Evolutionary conservation across 2,797 vertebrate species (phyloP).

Genomic region (Notoglanidium macrostoma): DNA sequence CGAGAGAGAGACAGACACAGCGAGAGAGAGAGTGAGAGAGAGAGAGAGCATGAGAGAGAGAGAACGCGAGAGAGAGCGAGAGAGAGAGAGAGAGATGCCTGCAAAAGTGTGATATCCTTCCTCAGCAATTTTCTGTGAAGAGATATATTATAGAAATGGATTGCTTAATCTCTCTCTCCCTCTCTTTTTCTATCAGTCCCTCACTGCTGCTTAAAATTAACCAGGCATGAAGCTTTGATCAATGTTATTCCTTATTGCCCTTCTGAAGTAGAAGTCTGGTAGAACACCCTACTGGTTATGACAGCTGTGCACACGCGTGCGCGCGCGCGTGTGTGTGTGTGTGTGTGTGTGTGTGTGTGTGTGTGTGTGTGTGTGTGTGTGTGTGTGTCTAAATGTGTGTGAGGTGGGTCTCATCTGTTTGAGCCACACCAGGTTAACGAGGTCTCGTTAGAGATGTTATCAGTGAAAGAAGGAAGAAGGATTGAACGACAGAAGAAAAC

Average conservation of each 20-base stretch:
- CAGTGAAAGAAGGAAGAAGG: background rate
- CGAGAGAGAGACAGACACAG: background rate
- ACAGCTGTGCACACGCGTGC: background rate
- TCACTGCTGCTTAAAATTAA: conserved; percentile 3
- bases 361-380: background rate
- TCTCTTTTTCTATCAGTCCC: background rate
- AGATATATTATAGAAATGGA: background rate
- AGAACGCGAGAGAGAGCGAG: background rate
- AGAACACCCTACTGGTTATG: conserved; percentile 6
- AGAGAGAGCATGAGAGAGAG: background rate
- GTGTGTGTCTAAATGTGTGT: background rate
- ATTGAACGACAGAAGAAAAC: background rate
- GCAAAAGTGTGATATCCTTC: background rate
- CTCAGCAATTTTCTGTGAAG: conserved; percentile 1
- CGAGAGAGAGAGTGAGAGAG: background rate
- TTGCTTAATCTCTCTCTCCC: conserved; percentile 26
- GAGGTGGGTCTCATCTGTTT: conserved; percentile 6
- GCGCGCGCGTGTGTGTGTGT: conserved; percentile 11
- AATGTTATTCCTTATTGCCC: conserved; percentile 20
- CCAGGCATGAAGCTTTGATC: conserved; percentile 5
- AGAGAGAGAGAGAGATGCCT: background rate
- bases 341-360: conserved; percentile 31
- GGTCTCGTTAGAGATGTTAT: conserved; percentile 56
- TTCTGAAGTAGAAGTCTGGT: conserved; percentile 19
- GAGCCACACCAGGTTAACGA: conserved; percentile 1